Conservation (phyloP, 2,888 invertebrate species). For the Argyresthia goedartella region DNA sequence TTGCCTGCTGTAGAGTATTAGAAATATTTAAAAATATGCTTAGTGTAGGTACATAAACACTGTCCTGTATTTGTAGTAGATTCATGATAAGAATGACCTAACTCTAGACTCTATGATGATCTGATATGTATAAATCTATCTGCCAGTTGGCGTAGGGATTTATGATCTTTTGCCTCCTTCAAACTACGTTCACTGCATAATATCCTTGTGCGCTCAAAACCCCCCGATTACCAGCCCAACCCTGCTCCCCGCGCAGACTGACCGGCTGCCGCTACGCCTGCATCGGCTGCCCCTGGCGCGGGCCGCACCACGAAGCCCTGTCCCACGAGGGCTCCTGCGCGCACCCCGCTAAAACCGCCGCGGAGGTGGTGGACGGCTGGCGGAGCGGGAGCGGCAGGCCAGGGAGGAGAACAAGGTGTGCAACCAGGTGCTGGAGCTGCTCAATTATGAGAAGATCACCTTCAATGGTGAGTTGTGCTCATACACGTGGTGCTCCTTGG, state of each 20-base stretch:
- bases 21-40: no score
- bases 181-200: no score
- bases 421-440: constrained; percentile 85
- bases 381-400: constrained; percentile 78
- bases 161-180: no score
- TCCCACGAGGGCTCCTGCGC: constrained; percentile 85
- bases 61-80: no score
- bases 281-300: constrained; percentile 94
- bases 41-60: no score
- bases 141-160: no score
- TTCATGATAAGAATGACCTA: no score
- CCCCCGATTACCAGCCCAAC: not conserved
- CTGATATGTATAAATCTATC: no score
- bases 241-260: constrained; percentile 64
- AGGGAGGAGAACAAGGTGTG: constrained; percentile 81
- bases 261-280: constrained; percentile 83
- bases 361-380: constrained; percentile 86
- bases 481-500: no score
- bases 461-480: constrained; percentile 89
- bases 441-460: constrained; percentile 93
- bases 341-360: constrained; percentile 85
- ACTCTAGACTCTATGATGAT: no score
- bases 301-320: constrained; percentile 85
- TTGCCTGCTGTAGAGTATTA: no score
- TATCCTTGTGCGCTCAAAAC: not conserved